These are phyloP conservation scores for Plodia interpunctella DNA, from an alignment of 1,140 invertebrate species.

Conservation along the genomic window DNA sequence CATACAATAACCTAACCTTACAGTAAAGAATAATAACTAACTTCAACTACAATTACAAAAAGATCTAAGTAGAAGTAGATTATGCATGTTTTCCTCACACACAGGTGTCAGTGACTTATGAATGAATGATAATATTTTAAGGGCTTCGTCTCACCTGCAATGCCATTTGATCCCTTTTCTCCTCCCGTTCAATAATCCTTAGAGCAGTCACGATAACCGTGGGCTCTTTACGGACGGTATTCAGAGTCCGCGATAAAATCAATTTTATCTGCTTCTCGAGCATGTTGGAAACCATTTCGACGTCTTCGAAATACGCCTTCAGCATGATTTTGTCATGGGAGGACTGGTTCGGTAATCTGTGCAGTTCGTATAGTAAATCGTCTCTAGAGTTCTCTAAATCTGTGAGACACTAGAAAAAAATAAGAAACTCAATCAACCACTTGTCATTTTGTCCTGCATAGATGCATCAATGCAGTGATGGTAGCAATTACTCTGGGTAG, in stretches of 20 bases:
- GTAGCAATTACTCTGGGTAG: too few species aligned
- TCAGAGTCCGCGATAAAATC: constrained; percentile 92
- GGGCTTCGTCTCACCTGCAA: constrained; percentile 72
- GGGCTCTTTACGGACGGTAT: constrained; percentile 96
- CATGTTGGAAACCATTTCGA: constrained; percentile 92
- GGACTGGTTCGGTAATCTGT: constrained; percentile 94
- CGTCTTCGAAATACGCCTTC: constrained; percentile 97
- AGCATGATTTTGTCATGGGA: constrained; percentile 93
- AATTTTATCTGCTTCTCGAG: constrained; percentile 95
- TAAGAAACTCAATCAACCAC: too few species aligned
- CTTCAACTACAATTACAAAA: too few species aligned
- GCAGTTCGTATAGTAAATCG: constrained; percentile 95
- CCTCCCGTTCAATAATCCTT: constrained; percentile 97
- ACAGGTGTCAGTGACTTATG: too few species aligned
- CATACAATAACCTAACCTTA: too few species aligned
- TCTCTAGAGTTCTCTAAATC: constrained; percentile 98
- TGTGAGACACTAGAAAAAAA: constrained; percentile 84
- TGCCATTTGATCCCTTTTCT: constrained; percentile 91
- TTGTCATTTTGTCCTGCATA: too few species aligned
- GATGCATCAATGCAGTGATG: too few species aligned
- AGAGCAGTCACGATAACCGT: constrained; percentile 97
- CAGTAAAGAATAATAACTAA: too few species aligned
- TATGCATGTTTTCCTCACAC: too few species aligned
- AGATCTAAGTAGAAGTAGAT: too few species aligned
- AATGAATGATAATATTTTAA: too few species aligned